Conservation (phyloP, 1,140 invertebrate species). For the Hylyphantes graminicola region DNA sequence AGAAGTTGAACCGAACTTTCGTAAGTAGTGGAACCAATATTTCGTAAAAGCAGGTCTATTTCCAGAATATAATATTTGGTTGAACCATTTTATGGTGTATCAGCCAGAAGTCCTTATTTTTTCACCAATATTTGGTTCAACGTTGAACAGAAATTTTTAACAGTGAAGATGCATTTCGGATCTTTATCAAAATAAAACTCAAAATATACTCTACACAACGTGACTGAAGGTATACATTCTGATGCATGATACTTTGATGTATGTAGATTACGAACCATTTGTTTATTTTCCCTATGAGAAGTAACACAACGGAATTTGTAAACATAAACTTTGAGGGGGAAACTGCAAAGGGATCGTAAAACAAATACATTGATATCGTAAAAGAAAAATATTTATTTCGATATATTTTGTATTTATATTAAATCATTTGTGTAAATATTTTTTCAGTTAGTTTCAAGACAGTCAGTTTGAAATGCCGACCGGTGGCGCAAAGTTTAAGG, state of each 20-base stretch:
- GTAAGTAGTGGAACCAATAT: no score
- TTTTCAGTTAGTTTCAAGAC: no score
- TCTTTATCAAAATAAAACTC: background rate
- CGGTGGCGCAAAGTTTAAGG: no score
- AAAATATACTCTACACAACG: slow-evolving; percentile 2
- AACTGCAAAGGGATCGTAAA: slow-evolving; percentile 24
- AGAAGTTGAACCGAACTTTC: no score
- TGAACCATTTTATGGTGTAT: no score
- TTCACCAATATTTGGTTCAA: background rate
- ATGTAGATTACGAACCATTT: slow-evolving; percentile 22
- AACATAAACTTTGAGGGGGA: background rate
- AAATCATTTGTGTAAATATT: no score
- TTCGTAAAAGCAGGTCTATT: no score
- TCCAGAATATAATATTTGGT: no score
- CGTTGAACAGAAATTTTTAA: background rate
- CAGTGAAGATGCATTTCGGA: background rate
- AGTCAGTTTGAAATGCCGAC: no score
- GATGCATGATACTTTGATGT: background rate
- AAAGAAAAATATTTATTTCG: background rate
- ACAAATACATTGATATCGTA: background rate
- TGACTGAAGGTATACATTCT: slow-evolving; percentile 29
- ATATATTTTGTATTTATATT: no score
- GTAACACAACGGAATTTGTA: background rate
- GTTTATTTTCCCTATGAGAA: slow-evolving; percentile 35
- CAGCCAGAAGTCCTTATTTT: no score